phyloP scores from a whole-genome alignment of 2,113 vertebrate species.

The Numenius arquata region DNA sequence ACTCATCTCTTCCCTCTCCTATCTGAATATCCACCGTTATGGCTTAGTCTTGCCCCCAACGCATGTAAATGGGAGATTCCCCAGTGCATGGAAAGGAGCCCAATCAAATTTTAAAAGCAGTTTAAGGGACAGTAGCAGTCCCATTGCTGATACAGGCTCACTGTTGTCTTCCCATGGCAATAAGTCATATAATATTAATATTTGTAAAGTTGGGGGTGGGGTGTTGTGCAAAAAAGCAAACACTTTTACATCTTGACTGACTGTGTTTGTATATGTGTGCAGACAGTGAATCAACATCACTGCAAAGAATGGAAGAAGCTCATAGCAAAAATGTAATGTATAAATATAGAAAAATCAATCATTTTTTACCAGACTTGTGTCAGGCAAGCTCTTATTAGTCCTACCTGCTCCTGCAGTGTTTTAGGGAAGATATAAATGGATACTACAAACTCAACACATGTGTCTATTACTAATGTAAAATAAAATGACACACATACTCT shows the following conservation, averaged over 20 bases:
- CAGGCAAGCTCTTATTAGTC: neutral
- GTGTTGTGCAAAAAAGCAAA: neutral
- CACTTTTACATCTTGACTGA: neutral
- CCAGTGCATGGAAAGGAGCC: neutral
- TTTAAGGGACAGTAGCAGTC: neutral
- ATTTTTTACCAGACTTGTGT: neutral
- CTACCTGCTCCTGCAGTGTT: neutral
- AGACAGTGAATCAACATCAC: neutral
- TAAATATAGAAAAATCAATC: neutral
- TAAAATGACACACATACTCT: neutral
- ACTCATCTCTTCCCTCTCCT: slow-evolving; percentile 2
- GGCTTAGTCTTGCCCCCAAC: neutral
- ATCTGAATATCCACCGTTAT: neutral
- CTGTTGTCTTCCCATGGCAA: neutral
- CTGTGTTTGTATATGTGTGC: neutral
- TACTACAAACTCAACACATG: neutral
- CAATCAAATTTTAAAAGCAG: neutral
- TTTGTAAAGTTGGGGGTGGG: neutral
- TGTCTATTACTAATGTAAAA: neutral
- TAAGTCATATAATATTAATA: neutral
- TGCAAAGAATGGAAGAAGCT: neutral
- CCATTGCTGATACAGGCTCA: neutral
- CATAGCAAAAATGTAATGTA: neutral
- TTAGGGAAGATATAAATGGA: neutral
- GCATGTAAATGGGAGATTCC: neutral